A percentile compares a stretch with the other conserved stretches of the same genome.
These are phyloP conservation scores for Tragelaphus scriptus DNA, from an alignment of 2,113 vertebrate genomes.

Conservation along the genomic window DNA sequence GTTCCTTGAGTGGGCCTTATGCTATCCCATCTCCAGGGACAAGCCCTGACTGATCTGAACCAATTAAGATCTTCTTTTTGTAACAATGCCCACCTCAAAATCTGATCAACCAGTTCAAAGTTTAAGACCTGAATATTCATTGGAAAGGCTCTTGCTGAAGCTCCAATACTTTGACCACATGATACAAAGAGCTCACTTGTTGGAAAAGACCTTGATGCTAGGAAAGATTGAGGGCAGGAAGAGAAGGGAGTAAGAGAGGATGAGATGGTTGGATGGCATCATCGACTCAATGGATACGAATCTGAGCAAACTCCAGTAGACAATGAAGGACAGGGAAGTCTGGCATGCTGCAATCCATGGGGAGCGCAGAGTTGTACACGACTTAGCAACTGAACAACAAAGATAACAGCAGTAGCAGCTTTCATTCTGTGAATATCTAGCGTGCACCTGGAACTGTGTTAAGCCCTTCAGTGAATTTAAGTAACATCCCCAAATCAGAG, in stretches of 20 bases:
- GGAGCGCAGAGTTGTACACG: accelerated
- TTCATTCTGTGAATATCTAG: background rate
- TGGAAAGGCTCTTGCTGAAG: background rate
- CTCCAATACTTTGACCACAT: background rate
- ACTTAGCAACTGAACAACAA: background rate
- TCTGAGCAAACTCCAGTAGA: background rate
- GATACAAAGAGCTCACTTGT: background rate
- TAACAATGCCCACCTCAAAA: background rate
- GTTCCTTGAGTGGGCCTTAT: background rate
- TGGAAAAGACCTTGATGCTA: background rate
- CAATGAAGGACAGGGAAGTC: background rate
- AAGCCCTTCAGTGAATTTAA: background rate
- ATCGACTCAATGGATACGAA: background rate
- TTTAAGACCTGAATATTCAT: background rate
- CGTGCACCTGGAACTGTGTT: background rate
- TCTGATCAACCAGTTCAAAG: background rate
- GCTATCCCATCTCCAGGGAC: background rate
- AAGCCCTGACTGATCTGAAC: background rate
- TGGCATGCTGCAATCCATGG: background rate
- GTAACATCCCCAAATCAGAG: background rate
- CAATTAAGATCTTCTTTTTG: background rate
- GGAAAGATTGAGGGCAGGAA: background rate
- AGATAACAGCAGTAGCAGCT: background rate
- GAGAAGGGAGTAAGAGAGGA: background rate
- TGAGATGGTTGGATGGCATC: background rate